Evolutionary conservation across 2,888 invertebrate genomes (phyloP), one percentile per base, ranked within the genome.

Genomic region (Cheilosia pagana): DNA sequence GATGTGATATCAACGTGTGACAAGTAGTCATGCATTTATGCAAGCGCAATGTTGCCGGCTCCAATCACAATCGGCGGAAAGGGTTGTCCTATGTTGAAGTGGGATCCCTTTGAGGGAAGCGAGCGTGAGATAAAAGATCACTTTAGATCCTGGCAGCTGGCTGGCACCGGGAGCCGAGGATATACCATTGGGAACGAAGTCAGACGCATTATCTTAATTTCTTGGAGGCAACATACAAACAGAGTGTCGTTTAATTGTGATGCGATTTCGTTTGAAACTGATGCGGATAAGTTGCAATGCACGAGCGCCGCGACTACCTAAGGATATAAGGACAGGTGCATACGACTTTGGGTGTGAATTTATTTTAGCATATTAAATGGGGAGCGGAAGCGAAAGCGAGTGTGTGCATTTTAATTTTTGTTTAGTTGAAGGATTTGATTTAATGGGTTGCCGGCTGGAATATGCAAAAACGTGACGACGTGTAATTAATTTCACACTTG

Each of bases 161-260:
- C 28, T 28, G 28, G 28, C 28, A 8, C 35, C 7, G 52, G 16
- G 16, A 28, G 31, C 14, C 35, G 1, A 1, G 23, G 19, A n/a
- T 35, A 19, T 12, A 3, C 19, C 10, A 31, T n/a, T 19, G 53
- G 62, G 48, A 57, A 67, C 16, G 21, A 41, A 74, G 67, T 59
- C 79, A 79, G 70, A 85, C 78, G 53, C 79, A 85, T 85, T 79
- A 85, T 59, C 79, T 79, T 83, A 81, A 79, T 79, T 63, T 79
- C 62, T 79, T 55, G 39, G 57, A 43, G 19, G 48, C 53, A 55
- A 74, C 63, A 25, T 23, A 43, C 35, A 52, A 21, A 21, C 63
- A 14, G 52, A 55, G 53, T 53, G 63, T 31, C 41, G 65, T 72
- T 67, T 79, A 74, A 83, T 83, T 79, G 78, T 74, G 62, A 62